A percentile compares a stretch with the other conserved stretches of the same genome.
Evolutionary conservation across 2,888 invertebrate genomes (phyloP).

Genomic region (Axea sp.): DNA sequence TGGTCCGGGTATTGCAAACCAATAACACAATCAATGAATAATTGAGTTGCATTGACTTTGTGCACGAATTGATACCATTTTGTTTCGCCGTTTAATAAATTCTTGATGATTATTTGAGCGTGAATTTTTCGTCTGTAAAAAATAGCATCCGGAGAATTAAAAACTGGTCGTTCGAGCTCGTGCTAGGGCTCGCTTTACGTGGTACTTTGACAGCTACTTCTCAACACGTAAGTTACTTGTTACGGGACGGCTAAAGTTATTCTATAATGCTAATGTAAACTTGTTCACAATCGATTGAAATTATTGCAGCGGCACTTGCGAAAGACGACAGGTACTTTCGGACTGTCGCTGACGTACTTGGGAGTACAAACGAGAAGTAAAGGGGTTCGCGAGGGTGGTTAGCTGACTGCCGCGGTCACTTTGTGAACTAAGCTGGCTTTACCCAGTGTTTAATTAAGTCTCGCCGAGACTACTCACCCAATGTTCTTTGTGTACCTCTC

Average conservation of each 20-base stretch:
- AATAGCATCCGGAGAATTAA: conserved; percentile 2
- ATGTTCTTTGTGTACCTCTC: conserved; percentile 64
- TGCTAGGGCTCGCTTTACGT: no score
- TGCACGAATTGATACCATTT: conserved; percentile 44
- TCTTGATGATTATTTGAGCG: conserved; percentile 48
- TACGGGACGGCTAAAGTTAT: conserved; percentile 29
- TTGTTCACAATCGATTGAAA: conserved; percentile 46
- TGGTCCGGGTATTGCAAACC: conserved; percentile 28
- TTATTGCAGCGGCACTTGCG: conserved; percentile 41
- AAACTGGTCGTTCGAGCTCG: no score
- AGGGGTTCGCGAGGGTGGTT: conserved; percentile 65
- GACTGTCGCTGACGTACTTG: conserved; percentile 58
- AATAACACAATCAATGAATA: conserved; percentile 43
- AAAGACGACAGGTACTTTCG: conserved; percentile 60
- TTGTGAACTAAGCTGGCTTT: conserved; percentile 79
- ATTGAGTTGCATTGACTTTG: conserved; percentile 46
- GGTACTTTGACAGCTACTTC: no score
- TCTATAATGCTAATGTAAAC: conserved; percentile 44
- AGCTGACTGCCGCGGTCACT: conserved; percentile 79
- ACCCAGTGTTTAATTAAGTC: conserved; percentile 79
- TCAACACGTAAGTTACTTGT: no score
- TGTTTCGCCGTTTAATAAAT: conserved; percentile 43
- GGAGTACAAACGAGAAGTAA: conserved; percentile 55
- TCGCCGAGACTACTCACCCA: conserved; percentile 76
- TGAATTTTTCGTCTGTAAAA: conserved; percentile 15